Conservation (phyloP, 2,113 vertebrate genomes). For the Brachypteracias leptosomus region DNA sequence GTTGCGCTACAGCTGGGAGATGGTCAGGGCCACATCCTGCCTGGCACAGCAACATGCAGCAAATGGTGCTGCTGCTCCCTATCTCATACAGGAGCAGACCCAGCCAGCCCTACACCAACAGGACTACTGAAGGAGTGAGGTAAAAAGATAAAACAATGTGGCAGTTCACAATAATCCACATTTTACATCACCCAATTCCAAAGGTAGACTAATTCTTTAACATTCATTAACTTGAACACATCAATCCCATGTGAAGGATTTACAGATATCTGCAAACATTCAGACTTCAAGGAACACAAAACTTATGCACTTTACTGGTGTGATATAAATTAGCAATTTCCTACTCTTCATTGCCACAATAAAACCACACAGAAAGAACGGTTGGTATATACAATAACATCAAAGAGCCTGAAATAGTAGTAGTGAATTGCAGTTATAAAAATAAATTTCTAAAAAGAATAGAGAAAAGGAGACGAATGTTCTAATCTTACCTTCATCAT, state of each 20-base stretch:
- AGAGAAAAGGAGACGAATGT: conserved; percentile 70
- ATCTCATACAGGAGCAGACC: not conserved
- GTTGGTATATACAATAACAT: conserved; percentile 60
- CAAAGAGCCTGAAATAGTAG: conserved; percentile 58
- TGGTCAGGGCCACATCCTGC: not conserved
- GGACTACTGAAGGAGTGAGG: not conserved
- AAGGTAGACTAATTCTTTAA: not conserved
- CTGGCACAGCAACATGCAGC: not conserved
- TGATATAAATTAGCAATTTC: conserved; percentile 66
- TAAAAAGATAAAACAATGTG: not conserved
- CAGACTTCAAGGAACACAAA: conserved; percentile 18
- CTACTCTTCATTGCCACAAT: conserved; percentile 53
- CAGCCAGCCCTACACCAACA: not conserved
- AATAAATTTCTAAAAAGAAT: conserved; percentile 75
- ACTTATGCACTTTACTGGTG: conserved; percentile 33
- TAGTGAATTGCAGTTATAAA: conserved; percentile 67
- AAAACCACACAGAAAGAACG: conserved; percentile 58
- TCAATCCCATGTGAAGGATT: not conserved
- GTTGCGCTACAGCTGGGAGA: not conserved
- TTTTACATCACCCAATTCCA: not conserved
- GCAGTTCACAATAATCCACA: not conserved
- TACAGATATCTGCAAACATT: conserved; percentile 6
- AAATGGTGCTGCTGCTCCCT: not conserved
- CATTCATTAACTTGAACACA: not conserved
- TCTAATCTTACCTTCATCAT: conserved; percentile 81